These are phyloP conservation scores for Himalopsyche anomala DNA, from an alignment of 2,888 invertebrate species.

Conservation along the genomic window DNA sequence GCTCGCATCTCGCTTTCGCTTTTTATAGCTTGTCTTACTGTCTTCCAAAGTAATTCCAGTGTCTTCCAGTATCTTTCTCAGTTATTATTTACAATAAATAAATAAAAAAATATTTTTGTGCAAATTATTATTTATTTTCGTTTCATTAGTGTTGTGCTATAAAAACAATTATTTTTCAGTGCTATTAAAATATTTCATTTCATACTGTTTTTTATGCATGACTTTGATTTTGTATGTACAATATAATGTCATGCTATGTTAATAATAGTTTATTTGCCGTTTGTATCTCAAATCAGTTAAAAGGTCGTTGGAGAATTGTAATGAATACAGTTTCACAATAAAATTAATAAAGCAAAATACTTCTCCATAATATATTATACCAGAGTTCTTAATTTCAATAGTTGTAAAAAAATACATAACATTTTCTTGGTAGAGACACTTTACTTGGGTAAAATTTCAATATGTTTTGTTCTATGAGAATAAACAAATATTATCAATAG, in stretches of 20 bases:
- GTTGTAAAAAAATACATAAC: too few species aligned
- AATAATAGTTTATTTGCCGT: background rate
- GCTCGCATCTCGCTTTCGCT: too few species aligned
- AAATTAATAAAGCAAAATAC: background rate
- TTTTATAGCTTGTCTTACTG: too few species aligned
- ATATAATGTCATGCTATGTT: background rate
- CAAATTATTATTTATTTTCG: conserved; percentile 14
- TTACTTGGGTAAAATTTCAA: too few species aligned
- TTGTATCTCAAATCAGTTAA: background rate
- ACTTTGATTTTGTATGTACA: background rate
- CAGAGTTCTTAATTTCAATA: background rate
- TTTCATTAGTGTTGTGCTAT: background rate
- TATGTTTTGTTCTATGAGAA: too few species aligned
- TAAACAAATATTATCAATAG: too few species aligned
- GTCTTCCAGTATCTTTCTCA: too few species aligned
- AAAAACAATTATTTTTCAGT: conserved; percentile 12
- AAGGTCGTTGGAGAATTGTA: background rate
- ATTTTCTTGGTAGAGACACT: too few species aligned
- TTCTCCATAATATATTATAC: background rate
- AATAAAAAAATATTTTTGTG: background rate
- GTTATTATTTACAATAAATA: background rate
- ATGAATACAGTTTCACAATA: background rate
- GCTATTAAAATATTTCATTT: conserved; percentile 40
- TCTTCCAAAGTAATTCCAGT: too few species aligned
- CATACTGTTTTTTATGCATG: background rate